These are phyloP conservation scores for Arothron firmamentum DNA, from an alignment of 2,113 vertebrate species.

Conservation along the genomic window DNA sequence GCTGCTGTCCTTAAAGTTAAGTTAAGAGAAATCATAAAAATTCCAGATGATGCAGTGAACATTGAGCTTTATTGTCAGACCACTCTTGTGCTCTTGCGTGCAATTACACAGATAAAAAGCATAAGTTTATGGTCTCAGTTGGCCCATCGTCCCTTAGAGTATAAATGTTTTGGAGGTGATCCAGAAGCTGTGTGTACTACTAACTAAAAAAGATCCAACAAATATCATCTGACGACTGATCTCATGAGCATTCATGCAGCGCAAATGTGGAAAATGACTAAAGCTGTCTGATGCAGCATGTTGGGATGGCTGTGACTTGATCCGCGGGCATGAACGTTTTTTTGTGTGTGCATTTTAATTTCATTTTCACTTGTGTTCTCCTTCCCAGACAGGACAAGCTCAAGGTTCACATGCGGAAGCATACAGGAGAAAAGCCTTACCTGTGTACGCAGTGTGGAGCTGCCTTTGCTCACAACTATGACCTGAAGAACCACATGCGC, in stretches of 20 bases:
- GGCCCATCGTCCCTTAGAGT: slow-evolving; percentile 31
- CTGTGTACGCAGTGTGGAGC: slow-evolving; percentile 95
- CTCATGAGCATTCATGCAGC: slow-evolving; percentile 14
- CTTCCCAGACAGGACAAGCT: slow-evolving; percentile 95
- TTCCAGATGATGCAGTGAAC: slow-evolving; percentile 38
- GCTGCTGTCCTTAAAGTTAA: slow-evolving; percentile 9
- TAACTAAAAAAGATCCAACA: slow-evolving; percentile 13
- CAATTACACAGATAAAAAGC: slow-evolving; percentile 63
- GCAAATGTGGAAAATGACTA: neutral
- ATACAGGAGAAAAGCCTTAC: slow-evolving; percentile 98
- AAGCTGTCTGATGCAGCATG: neutral
- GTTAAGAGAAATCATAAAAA: slow-evolving; percentile 26
- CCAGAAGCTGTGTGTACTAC: slow-evolving; percentile 35
- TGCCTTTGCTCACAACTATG: slow-evolving; percentile 97
- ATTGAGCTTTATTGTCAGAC: slow-evolving; percentile 47
- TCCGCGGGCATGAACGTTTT: neutral
- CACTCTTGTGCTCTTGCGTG: slow-evolving; percentile 42
- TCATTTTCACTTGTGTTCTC: slow-evolving; percentile 27
- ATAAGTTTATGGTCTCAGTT: slow-evolving; percentile 58
- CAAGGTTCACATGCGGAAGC: slow-evolving; percentile 98
- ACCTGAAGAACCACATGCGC: slow-evolving; percentile 99
- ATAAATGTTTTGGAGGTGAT: slow-evolving; percentile 35
- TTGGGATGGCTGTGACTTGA: neutral
- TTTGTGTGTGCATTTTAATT: slow-evolving; percentile 18
- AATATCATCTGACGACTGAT: slow-evolving; percentile 13